phyloP scores from a whole-genome alignment of 2,797 vertebrate species.

The Labeo calbasu region DNA sequence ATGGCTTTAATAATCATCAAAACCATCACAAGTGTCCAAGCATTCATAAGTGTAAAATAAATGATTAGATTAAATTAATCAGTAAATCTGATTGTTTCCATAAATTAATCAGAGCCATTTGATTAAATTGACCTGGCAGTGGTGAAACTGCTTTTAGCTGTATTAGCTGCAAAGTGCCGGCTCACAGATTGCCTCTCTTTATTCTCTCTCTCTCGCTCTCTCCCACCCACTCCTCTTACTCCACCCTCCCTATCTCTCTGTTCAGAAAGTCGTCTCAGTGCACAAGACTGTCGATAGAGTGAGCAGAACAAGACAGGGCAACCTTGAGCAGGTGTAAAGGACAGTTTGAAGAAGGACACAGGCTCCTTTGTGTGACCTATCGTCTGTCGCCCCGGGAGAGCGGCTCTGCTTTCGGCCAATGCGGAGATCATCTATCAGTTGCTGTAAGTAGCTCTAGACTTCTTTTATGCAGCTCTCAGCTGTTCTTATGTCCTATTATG shows the following conservation, averaged over 20 bases:
- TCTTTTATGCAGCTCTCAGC: constrained; percentile 28
- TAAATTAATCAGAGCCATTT: not conserved
- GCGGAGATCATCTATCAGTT: constrained; percentile 27
- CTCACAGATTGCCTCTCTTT: constrained; percentile 9
- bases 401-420: constrained; percentile 23
- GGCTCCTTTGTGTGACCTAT: constrained; percentile 31
- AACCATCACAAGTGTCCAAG: not conserved
- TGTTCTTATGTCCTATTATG: constrained; percentile 2
- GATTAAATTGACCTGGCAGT: constrained; percentile 37
- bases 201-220: constrained; percentile 24
- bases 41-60: not conserved
- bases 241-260: constrained; percentile 46
- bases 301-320: constrained; percentile 36
- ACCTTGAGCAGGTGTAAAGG: constrained; percentile 35
- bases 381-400: not conserved
- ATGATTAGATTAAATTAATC: not conserved
- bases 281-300: constrained; percentile 24
- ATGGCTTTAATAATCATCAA: not conserved
- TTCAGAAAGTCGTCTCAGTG: constrained; percentile 53
- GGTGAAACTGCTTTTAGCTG: constrained; percentile 44
- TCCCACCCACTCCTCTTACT: constrained; percentile 12
- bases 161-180: constrained; percentile 36
- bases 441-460: constrained; percentile 49
- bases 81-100: not conserved
- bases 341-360: constrained; percentile 13